Evolutionary conservation across 2,888 invertebrate genomes (phyloP), one percentile per base, ranked within the genome.

Genomic region (Dendrolimus pini): DNA sequence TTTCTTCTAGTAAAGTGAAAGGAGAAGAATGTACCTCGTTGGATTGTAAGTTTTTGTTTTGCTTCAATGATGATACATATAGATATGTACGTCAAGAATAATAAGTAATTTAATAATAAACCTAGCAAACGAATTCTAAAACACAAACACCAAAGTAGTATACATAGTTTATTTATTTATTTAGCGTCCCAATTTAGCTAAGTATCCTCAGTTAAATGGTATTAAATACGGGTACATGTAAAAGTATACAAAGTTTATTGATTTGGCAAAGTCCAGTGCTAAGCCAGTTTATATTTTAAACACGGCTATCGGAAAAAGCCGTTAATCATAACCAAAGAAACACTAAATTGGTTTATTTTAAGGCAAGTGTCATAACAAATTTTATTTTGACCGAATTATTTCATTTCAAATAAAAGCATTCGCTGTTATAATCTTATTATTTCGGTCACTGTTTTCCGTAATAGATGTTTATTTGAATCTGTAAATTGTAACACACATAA

Each of bases 81-180:
- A 30, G 2, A 3, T 18, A 18, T 18, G 30, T 30, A 30, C 6
- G 30, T 30, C 30, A 59, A 59, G 59, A 68, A 65, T 61, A 72
- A 70, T 68, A 73, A 72, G 60, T 66, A 62, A 56, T 14, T 41
- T 58, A 60, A 63, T 61, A 66, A 62, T 77, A 74, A 77, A 77
- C 72, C 77, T 64, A 74, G 63, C 74, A 58, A 65, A 67, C 72
- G 65, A 59, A 61, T 66, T 72, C 56, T 60, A 53, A 60, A 65
- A 61, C 63, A 59, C 62, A 57, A 71, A 71, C 64, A 69, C 65
- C 68, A 14, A 14, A 14, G 14, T 14, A 14, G 14, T 14, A 59
- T 67, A 66, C 62, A 63, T 62, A 66, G 63, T 58, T 59, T 59
- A 61, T 59, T 65, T 66, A 71, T 71, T 68, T 70, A 70, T 75